These are phyloP conservation scores for Picus viridis DNA, from an alignment of 2,797 vertebrate species.

Conservation along the genomic window DNA sequence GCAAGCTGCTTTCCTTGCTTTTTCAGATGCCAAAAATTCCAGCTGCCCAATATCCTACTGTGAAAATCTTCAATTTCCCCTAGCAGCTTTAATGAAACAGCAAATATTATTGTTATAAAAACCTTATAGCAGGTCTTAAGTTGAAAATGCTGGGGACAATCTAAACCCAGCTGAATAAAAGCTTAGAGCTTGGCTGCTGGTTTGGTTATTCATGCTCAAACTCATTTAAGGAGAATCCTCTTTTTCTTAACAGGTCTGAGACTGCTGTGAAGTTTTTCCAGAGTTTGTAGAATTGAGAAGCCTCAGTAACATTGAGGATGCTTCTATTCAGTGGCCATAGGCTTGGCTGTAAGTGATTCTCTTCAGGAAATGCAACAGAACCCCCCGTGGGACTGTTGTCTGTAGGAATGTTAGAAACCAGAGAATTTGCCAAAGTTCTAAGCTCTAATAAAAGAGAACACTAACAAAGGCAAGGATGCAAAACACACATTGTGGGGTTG, in stretches of 20 bases:
- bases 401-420: background rate
- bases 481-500: accelerated
- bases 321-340: background rate
- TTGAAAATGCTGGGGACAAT: background rate
- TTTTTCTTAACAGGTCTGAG: background rate
- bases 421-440: background rate
- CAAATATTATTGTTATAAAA: background rate
- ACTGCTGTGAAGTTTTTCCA: background rate
- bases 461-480: background rate
- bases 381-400: accelerated
- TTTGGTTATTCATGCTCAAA: background rate
- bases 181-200: background rate
- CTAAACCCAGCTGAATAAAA: background rate
- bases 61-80: conserved; percentile 19
- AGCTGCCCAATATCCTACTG: background rate
- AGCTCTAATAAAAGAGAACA: background rate
- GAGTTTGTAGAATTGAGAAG: background rate
- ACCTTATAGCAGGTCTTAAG: background rate
- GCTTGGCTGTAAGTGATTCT: background rate
- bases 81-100: background rate
- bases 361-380: background rate
- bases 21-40: conserved; percentile 26
- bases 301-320: background rate
- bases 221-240: background rate
- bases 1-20: conserved; percentile 16